Evolutionary conservation across 2,113 vertebrate genomes (phyloP).

Genomic region (Leuciscus idus): DNA sequence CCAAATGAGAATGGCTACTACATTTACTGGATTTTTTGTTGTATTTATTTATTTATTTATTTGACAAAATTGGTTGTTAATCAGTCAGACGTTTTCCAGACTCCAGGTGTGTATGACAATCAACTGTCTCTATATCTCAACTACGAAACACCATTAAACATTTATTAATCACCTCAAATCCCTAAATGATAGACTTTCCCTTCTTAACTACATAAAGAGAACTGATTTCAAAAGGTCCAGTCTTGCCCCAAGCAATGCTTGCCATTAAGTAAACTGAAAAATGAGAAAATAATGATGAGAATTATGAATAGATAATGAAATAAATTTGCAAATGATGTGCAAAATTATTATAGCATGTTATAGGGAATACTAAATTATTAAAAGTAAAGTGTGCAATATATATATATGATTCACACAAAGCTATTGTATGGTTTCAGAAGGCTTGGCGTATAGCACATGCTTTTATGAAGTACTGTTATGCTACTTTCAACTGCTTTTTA

Average conservation of each 20-base stretch:
- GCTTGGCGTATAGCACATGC: neutral
- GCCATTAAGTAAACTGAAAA: slow-evolving; percentile 51
- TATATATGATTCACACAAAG: neutral
- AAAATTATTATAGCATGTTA: neutral
- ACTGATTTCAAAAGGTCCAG: slow-evolving; percentile 48
- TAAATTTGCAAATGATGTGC: neutral
- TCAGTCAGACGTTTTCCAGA: neutral
- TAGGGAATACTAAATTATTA: neutral
- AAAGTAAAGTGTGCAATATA: neutral
- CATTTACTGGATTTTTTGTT: neutral
- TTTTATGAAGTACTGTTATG: neutral
- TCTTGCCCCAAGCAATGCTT: slow-evolving; percentile 56
- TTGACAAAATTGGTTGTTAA: neutral
- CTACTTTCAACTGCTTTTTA: neutral
- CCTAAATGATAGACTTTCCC: slow-evolving; percentile 37
- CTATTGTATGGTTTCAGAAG: neutral
- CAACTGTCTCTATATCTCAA: neutral
- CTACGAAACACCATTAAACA: slow-evolving; percentile 25
- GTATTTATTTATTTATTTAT: neutral
- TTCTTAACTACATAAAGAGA: slow-evolving; percentile 52
- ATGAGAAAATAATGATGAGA: slow-evolving; percentile 52
- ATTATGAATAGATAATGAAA: slow-evolving; percentile 40
- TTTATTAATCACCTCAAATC: slow-evolving; percentile 38
- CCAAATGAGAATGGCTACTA: neutral
- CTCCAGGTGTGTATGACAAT: neutral